Conservation (phyloP, 1,140 invertebrate species). For the Coelopa frigida region DNA sequence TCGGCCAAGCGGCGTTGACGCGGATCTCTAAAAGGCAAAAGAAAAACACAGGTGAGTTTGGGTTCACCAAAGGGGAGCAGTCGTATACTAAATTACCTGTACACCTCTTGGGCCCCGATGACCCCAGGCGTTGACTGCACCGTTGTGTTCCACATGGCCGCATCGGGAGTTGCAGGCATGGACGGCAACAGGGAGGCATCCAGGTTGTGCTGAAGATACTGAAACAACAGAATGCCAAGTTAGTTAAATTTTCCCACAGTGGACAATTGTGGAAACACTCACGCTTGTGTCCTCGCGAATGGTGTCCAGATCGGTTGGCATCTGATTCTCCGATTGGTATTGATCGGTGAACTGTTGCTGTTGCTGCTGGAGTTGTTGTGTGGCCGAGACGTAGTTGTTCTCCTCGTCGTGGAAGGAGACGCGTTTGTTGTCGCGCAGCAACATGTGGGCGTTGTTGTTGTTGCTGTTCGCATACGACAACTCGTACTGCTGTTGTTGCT, state of each 20-base stretch:
- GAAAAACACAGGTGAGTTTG: too few species aligned
- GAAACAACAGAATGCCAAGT: neutral
- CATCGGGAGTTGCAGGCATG: conserved; percentile 58
- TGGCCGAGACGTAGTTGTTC: conserved; percentile 43
- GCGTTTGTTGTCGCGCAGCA: conserved; percentile 46
- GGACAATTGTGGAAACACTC: conserved; percentile 41
- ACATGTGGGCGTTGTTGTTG: conserved; percentile 21
- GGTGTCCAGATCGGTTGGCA: conserved; percentile 48
- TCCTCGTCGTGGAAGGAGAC: conserved; percentile 71
- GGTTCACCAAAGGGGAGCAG: too few species aligned
- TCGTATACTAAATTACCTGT: conserved; percentile 70
- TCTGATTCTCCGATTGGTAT: conserved; percentile 4
- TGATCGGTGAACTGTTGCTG: conserved; percentile 12
- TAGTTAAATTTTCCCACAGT: neutral
- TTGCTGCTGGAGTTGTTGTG: conserved; percentile 9
- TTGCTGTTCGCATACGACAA: conserved; percentile 18
- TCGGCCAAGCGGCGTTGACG: conserved; percentile 71
- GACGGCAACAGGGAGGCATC: conserved; percentile 36
- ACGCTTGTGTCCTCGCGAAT: conserved; percentile 76
- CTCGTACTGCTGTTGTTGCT: conserved; percentile 27
- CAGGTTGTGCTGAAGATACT: conserved; percentile 29
- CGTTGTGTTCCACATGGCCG: conserved; percentile 46
- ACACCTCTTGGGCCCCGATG: conserved; percentile 90
- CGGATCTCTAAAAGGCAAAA: conserved; percentile 61
- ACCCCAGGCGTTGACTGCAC: conserved; percentile 74